These are phyloP conservation scores for Astropecten irregularis DNA, from an alignment of 53 echinoderm and acorn worm species.

Conservation along the genomic window DNA sequence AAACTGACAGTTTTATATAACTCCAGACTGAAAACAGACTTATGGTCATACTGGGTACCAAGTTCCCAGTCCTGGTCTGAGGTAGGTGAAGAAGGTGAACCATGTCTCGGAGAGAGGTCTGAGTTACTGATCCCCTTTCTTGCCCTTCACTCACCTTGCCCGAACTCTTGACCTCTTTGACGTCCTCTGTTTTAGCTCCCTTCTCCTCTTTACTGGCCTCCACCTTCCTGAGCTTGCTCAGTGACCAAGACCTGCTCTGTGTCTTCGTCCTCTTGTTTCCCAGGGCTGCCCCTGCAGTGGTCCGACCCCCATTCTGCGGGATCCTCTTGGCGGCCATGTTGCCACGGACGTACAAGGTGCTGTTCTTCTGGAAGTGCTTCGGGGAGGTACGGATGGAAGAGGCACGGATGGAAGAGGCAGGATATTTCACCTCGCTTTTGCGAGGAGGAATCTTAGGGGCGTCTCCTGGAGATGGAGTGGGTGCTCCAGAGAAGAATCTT, in stretches of 20 bases:
- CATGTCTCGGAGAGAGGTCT: no score
- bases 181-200: constrained; percentile 3
- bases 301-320: background rate
- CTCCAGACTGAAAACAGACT: no score
- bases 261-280: constrained; percentile 16
- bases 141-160: background rate
- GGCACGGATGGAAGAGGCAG: background rate
- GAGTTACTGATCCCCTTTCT: no score
- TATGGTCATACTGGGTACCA: no score
- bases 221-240: constrained; percentile 15
- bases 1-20: no score
- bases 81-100: no score
- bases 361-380: constrained; percentile 38
- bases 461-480: background rate
- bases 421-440: background rate
- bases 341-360: constrained; percentile 12
- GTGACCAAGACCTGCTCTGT: constrained; percentile 18
- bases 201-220: constrained; percentile 22
- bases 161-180: constrained; percentile 7
- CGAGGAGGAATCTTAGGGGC: constrained; percentile 45
- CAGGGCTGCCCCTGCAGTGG: background rate
- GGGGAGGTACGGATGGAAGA: constrained; percentile 41
- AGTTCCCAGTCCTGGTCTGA: no score
- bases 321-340: background rate
- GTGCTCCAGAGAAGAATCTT: background rate